Evolutionary conservation across 2,797 vertebrate genomes (phyloP).

Genomic region (Danio tinwini): DNA sequence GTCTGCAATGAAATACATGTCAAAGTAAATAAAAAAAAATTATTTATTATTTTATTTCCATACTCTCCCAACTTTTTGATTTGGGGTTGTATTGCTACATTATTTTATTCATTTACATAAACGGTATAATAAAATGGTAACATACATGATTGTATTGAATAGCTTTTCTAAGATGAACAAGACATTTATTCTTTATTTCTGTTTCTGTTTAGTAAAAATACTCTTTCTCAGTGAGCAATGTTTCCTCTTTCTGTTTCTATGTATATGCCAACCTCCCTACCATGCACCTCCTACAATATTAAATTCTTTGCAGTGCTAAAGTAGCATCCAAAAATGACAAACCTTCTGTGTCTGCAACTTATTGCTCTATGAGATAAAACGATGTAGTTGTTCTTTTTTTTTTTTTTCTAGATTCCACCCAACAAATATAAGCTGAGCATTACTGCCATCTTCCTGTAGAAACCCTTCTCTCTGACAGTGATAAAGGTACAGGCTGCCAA

Average conservation of each 20-base stretch:
- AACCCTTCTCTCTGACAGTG: conserved; percentile 51
- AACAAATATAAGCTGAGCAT: conserved; percentile 51
- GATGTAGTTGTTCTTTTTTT: conserved; percentile 50
- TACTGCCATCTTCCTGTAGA: conserved; percentile 43
- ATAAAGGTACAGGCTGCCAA: conserved; percentile 52
- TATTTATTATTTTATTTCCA: no score
- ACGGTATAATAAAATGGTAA: no score
- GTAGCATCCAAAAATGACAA: conserved; percentile 35
- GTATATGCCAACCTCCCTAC: conserved; percentile 28
- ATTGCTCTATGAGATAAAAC: conserved; percentile 45
- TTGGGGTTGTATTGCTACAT: no score
- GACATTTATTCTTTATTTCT: neutral
- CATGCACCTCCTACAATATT: conserved; percentile 30
- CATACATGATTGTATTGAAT: no score
- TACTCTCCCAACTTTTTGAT: no score
- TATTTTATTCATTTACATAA: no score
- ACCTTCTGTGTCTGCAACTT: conserved; percentile 31
- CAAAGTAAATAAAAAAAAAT: no score
- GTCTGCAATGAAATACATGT: no score
- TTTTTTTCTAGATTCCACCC: conserved; percentile 33
- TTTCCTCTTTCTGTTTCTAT: conserved; percentile 27
- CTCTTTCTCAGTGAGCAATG: neutral
- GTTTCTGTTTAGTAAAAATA: conserved; percentile 2
- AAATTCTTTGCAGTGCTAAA: conserved; percentile 11
- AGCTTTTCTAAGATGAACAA: neutral